A percentile compares a stretch with the other conserved stretches of the same genome.
These are phyloP conservation scores for Neodontobutis hainanensis DNA, from an alignment of 2,113 vertebrate species.

Conservation along the genomic window DNA sequence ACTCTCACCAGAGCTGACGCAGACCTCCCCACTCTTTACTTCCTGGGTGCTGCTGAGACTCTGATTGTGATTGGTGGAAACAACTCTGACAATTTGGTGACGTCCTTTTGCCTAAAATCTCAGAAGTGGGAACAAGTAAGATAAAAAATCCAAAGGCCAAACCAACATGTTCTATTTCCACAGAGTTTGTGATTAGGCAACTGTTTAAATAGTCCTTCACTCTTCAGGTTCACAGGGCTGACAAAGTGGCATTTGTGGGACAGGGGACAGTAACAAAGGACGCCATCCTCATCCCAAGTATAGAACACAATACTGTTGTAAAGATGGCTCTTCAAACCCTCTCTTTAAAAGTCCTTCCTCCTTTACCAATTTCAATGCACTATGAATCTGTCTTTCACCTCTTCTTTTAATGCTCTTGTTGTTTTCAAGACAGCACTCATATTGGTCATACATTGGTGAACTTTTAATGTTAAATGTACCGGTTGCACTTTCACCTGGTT, in stretches of 20 bases:
- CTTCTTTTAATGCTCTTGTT: slow-evolving; percentile 58
- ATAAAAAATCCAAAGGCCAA: not conserved
- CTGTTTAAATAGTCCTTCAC: not conserved
- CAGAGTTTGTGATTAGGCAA: too few species aligned
- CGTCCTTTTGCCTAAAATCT: slow-evolving; percentile 70
- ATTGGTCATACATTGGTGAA: too few species aligned
- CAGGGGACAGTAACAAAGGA: slow-evolving; percentile 70
- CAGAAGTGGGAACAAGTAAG: slow-evolving; percentile 71
- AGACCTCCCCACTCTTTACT: slow-evolving; percentile 76
- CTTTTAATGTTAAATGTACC: too few species aligned
- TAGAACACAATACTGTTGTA: slow-evolving; percentile 62
- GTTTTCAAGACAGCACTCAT: too few species aligned
- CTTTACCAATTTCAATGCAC: slow-evolving; percentile 66
- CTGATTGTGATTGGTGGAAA: slow-evolving; percentile 80
- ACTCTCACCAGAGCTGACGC: slow-evolving; percentile 74
- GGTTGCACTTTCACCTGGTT: slow-evolving; percentile 8
- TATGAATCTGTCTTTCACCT: slow-evolving; percentile 80
- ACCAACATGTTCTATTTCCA: not conserved
- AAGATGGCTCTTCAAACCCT: slow-evolving; percentile 66
- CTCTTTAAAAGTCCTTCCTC: slow-evolving; percentile 57
- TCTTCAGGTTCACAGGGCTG: slow-evolving; percentile 46
- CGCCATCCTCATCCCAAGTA: slow-evolving; percentile 71
- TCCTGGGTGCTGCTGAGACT: slow-evolving; percentile 75
- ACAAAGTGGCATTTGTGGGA: slow-evolving; percentile 72
- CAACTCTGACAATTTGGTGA: slow-evolving; percentile 72